Conservation (phyloP, 2,113 vertebrate species). For the Merops nubicus region DNA sequence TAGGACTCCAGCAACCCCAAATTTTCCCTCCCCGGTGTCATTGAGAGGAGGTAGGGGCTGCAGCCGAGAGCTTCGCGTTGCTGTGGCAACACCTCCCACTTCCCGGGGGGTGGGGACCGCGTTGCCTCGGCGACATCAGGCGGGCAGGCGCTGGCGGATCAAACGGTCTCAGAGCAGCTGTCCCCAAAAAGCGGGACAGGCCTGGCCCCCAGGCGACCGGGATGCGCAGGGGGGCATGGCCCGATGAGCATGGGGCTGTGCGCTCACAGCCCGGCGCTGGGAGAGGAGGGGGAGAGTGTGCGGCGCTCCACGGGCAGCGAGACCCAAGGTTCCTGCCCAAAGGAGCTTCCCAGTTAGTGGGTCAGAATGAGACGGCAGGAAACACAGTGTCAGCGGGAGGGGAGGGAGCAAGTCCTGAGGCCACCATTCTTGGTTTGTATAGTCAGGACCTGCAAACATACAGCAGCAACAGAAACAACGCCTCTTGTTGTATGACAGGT, state of each 20-base stretch:
- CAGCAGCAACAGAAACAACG: background rate
- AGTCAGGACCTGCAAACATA: background rate
- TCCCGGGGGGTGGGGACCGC: conserved; percentile 11
- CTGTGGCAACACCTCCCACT: conserved; percentile 23
- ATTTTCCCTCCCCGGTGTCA: background rate
- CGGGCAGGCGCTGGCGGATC: background rate
- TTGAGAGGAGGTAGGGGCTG: background rate
- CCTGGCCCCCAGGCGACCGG: accelerated
- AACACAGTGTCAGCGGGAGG: background rate
- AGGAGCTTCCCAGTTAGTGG: background rate
- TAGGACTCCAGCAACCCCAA: background rate
- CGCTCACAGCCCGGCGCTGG: background rate
- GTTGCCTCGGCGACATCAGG: conserved; percentile 55
- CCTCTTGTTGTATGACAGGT: accelerated
- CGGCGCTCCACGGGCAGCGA: background rate
- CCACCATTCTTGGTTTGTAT: background rate
- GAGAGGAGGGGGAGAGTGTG: too few relatives aligned
- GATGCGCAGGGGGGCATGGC: background rate
- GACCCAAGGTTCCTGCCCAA: background rate
- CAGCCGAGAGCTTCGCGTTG: conserved; percentile 24
- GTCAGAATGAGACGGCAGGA: background rate
- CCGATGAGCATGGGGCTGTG: accelerated
- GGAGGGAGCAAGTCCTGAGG: background rate
- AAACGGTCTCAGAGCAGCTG: background rate
- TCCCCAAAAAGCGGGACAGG: background rate